These are phyloP conservation scores for Falco rusticolus DNA, from an alignment of 2,797 vertebrate genomes.

Conservation along the genomic window DNA sequence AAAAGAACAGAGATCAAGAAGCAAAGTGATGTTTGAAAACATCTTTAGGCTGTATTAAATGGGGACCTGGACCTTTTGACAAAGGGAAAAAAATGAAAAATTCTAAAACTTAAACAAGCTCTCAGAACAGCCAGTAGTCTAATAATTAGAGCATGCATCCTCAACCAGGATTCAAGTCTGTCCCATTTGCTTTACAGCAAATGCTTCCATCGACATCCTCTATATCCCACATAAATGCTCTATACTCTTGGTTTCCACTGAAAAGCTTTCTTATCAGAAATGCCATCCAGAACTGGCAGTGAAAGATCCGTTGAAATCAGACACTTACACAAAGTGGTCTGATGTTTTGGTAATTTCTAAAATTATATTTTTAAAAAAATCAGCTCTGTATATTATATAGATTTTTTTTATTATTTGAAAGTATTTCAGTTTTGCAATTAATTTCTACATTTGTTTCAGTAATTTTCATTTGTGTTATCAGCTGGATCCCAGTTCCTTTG, in stretches of 20 bases:
- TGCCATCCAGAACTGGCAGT: neutral
- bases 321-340: rapidly evolving
- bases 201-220: neutral
- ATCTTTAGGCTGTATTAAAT: neutral
- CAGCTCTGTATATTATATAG: neutral
- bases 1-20: neutral
- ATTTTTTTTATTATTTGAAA: neutral
- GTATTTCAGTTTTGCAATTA: neutral
- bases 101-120: neutral
- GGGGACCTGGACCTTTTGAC: neutral
- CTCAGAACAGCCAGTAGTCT: neutral
- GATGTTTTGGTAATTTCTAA: neutral
- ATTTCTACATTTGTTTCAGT: neutral
- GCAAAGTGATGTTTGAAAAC: neutral
- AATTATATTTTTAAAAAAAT: neutral
- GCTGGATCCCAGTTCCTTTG: neutral
- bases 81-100: neutral
- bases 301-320: neutral
- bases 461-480: neutral
- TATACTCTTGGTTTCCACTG: neutral
- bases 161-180: neutral
- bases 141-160: neutral
- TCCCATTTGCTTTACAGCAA: neutral
- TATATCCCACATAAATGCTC: neutral
- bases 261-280: neutral